Conservation (phyloP, 1,140 invertebrate species). For the Pachypeltis micranthus region DNA sequence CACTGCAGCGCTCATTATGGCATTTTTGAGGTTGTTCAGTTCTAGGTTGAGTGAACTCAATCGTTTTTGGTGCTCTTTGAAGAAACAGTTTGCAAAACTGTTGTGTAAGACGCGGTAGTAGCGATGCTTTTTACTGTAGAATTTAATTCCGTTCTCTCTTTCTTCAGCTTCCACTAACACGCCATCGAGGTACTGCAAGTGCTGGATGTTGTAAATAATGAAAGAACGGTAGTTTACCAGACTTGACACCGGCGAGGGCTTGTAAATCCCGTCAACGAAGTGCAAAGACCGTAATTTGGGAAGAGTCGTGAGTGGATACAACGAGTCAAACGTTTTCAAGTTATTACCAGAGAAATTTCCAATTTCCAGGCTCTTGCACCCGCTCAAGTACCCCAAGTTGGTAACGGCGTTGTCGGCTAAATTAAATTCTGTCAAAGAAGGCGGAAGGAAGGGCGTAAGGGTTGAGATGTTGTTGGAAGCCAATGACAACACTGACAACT, state of each 20-base stretch:
- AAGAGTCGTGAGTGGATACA: background rate
- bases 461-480: background rate
- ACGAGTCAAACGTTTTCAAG: background rate
- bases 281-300: slow-evolving; percentile 1
- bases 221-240: slow-evolving; percentile 9
- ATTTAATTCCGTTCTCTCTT: slow-evolving; percentile 8
- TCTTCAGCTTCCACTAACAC: slow-evolving; percentile 2
- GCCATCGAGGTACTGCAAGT: slow-evolving; percentile 2
- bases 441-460: background rate
- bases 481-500: background rate
- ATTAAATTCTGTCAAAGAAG: background rate
- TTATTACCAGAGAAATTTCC: background rate
- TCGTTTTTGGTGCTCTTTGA: background rate
- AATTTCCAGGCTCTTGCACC: background rate
- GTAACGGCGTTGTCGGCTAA: background rate
- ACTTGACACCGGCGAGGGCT: background rate
- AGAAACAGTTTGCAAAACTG: background rate
- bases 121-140: background rate
- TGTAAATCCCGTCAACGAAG: slow-evolving; percentile 6
- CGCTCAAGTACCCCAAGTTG: background rate
- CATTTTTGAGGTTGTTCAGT: background rate
- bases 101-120: background rate
- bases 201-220: background rate
- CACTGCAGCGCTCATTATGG: background rate
- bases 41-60: background rate